These are phyloP conservation scores for Latheticus oryzae DNA, from an alignment of 2,888 invertebrate species.

Conservation along the genomic window DNA sequence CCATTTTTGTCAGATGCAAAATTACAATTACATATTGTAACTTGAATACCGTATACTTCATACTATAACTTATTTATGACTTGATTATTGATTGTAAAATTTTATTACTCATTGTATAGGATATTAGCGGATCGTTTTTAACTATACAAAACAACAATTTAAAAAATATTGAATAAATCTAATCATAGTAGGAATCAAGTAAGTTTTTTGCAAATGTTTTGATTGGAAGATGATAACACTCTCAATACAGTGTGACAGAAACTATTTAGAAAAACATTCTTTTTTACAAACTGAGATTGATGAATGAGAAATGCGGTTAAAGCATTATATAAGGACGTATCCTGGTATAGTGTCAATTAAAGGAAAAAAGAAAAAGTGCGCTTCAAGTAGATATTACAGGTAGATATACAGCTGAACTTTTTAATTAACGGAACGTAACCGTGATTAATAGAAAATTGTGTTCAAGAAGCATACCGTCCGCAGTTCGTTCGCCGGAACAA, in stretches of 20 bases:
- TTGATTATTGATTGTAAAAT: constrained; percentile 44
- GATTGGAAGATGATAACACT: too few relatives aligned
- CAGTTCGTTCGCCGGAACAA: constrained; percentile 60
- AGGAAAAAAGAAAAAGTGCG: constrained; percentile 52
- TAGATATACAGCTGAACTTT: constrained; percentile 63
- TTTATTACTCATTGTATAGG: constrained; percentile 41
- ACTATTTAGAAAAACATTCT: too few relatives aligned
- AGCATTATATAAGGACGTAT: constrained; percentile 36
- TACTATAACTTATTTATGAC: constrained; percentile 20
- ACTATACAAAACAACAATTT: too few relatives aligned
- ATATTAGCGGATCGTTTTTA: too few relatives aligned
- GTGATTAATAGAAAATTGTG: constrained; percentile 65
- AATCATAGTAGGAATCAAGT: too few relatives aligned
- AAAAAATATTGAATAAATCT: too few relatives aligned
- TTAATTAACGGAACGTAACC: constrained; percentile 67
- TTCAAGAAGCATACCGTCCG: constrained; percentile 63
- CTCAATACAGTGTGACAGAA: too few relatives aligned
- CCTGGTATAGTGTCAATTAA: constrained; percentile 50
- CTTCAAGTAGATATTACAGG: constrained; percentile 53
- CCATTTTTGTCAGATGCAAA: constrained; percentile 25
- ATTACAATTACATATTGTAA: not conserved
- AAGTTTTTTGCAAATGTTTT: too few relatives aligned
- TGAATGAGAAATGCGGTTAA: constrained; percentile 25
- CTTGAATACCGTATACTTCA: too few relatives aligned
- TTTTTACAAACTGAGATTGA: too few relatives aligned